Percentiles rank a stretch among this genome's conserved stretches.
These are phyloP conservation scores for Trididemnum miniatum DNA, from an alignment of 23 tunicate species.

Conservation along the genomic window DNA sequence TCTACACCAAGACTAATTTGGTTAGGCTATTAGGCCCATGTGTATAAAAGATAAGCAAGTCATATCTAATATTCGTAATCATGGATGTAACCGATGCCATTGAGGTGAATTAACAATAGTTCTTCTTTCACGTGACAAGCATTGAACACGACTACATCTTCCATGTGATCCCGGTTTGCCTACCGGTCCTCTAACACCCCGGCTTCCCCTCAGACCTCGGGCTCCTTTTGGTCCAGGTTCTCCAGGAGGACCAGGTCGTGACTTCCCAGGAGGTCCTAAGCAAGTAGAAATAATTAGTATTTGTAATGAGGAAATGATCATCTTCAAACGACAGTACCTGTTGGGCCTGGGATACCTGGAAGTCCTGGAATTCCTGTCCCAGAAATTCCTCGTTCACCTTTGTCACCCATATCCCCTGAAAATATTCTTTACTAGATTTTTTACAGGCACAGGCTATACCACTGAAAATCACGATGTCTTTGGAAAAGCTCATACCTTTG, in stretches of 20 bases:
- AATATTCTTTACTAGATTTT: neutral
- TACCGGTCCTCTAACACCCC: slow-evolving; percentile 53
- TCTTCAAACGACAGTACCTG: neutral
- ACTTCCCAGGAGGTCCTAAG: slow-evolving; percentile 32
- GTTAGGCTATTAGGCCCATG: too few species aligned
- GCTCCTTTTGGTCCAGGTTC: slow-evolving; percentile 34
- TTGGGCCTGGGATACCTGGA: slow-evolving; percentile 33
- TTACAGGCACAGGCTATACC: neutral
- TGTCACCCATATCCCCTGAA: slow-evolving; percentile 51
- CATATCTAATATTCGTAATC: too few species aligned
- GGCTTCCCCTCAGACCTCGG: slow-evolving; percentile 25
- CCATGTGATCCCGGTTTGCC: slow-evolving; percentile 49
- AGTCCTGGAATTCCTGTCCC: slow-evolving; percentile 57
- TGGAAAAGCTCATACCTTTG: slow-evolving; percentile 62
- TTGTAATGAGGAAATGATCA: neutral
- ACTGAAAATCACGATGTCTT: neutral
- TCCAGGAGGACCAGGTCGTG: slow-evolving; percentile 39
- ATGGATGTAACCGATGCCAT: neutral
- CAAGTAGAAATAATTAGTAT: too few species aligned
- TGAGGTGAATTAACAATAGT: neutral
- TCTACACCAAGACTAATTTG: too few species aligned
- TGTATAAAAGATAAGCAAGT: too few species aligned
- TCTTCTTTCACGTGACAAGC: slow-evolving; percentile 20
- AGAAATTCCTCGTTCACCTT: slow-evolving; percentile 49
- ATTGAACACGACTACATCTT: slow-evolving; percentile 50